Conservation (phyloP, 2,888 invertebrate genomes). For the Antheraea assamensis region DNA sequence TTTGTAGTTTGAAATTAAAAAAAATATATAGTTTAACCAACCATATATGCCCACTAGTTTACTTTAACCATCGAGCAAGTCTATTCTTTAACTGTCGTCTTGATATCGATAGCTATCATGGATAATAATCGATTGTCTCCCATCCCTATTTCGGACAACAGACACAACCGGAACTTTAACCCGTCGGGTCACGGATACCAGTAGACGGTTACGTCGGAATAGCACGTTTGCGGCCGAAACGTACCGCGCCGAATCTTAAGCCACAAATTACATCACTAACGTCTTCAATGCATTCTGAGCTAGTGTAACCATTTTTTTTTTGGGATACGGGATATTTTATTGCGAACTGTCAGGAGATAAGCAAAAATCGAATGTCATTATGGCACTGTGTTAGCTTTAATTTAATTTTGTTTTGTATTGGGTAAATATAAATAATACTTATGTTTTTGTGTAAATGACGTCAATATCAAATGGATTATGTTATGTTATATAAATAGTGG, state of each 20-base stretch:
- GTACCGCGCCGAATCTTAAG: constrained; percentile 6
- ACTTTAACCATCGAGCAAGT: no score
- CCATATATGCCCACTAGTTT: no score
- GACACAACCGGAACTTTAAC: constrained; percentile 9
- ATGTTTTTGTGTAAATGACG: no score
- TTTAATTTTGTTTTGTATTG: no score
- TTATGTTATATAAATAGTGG: no score
- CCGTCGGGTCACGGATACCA: neutral
- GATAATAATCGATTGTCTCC: neutral
- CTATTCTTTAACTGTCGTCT: neutral
- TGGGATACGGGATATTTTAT: neutral
- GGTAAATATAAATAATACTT: no score
- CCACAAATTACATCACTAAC: constrained; percentile 15
- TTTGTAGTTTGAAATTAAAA: no score
- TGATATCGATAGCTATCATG: neutral
- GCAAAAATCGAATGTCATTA: no score
- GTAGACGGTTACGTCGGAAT: constrained; percentile 9
- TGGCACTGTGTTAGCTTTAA: no score
- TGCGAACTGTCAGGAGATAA: neutral
- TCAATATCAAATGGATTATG: no score
- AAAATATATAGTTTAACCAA: no score
- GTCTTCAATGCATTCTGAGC: neutral
- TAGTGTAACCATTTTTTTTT: neutral
- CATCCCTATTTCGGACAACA: neutral
- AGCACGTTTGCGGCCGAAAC: neutral